Evolutionary conservation across 2,797 vertebrate species (phyloP).

Genomic region (Paguma larvata): DNA sequence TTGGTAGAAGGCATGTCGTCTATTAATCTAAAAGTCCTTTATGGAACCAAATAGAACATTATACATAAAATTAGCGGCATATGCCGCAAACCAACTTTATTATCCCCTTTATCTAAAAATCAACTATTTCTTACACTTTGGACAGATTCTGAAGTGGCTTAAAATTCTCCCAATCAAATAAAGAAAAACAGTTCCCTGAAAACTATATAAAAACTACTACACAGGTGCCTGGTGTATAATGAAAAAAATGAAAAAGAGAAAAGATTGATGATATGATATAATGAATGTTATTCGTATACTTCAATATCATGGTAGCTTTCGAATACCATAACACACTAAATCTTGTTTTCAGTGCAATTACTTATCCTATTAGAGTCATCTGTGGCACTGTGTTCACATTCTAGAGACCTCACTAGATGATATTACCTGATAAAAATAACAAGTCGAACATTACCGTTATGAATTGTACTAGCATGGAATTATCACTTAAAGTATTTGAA

Average conservation of each 20-base stretch:
- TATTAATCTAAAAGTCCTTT: not conserved
- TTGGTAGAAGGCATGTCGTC: not conserved
- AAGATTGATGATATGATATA: not conserved
- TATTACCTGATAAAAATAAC: not conserved
- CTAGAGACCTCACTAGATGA: not conserved
- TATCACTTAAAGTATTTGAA: not conserved
- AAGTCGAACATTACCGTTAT: not conserved
- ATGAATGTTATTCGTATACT: not conserved
- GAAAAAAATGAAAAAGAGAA: constrained; percentile 2
- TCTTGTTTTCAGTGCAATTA: not conserved
- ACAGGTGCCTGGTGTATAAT: not conserved
- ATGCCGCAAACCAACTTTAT: not conserved
- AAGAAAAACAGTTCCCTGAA: constrained; percentile 11
- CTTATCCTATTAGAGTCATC: not conserved
- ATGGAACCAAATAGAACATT: not conserved
- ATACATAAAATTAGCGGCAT: not conserved
- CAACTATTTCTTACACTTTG: not conserved
- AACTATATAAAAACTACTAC: not conserved
- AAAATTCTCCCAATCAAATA: not conserved
- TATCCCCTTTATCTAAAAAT: not conserved
- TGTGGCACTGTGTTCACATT: not conserved
- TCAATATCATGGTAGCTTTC: not conserved
- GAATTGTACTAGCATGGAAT: not conserved
- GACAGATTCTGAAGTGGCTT: not conserved
- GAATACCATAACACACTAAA: not conserved